phyloP scores from a whole-genome alignment of 2,888 invertebrate genomes.

The Oscheius onirici region DNA sequence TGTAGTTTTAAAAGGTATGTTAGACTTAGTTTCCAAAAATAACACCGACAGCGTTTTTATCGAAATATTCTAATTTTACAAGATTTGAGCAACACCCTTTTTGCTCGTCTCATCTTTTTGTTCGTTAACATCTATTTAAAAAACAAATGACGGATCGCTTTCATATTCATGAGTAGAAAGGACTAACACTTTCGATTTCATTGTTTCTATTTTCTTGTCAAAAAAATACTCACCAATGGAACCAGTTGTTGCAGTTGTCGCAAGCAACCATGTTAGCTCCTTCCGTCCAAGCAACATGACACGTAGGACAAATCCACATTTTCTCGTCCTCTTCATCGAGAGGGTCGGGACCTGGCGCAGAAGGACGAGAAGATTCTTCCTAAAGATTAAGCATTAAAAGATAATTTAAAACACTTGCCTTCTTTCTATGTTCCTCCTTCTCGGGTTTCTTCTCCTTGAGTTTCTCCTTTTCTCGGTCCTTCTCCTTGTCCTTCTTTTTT shows the following conservation, averaged over 20 bases:
- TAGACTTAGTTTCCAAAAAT: too few species aligned
- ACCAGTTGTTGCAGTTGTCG: slow-evolving; percentile 68
- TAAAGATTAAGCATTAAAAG: slow-evolving; percentile 5
- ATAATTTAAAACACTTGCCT: slow-evolving; percentile 34
- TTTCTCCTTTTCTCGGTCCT: slow-evolving; percentile 39
- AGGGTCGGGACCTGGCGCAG: background rate
- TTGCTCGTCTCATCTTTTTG: background rate
- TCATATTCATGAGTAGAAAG: background rate
- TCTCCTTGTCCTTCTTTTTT: slow-evolving; percentile 2
- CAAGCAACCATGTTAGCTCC: slow-evolving; percentile 69
- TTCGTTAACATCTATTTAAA: background rate
- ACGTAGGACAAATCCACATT: slow-evolving; percentile 69
- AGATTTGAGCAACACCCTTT: too few species aligned
- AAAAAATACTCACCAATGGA: slow-evolving; percentile 61
- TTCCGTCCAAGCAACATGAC: slow-evolving; percentile 66
- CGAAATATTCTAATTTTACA: too few species aligned
- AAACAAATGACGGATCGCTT: background rate
- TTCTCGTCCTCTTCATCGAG: slow-evolving; percentile 42
- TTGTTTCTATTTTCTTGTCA: background rate
- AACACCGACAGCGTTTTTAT: too few species aligned
- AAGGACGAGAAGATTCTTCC: slow-evolving; percentile 22
- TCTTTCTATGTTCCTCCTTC: slow-evolving; percentile 31
- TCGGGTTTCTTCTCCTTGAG: slow-evolving; percentile 35
- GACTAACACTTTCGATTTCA: background rate
- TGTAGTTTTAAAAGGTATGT: too few species aligned